These are phyloP conservation scores for Spatulosminthurus flaviceps DNA, from an alignment of 2,888 invertebrate genomes.

Conservation along the genomic window DNA sequence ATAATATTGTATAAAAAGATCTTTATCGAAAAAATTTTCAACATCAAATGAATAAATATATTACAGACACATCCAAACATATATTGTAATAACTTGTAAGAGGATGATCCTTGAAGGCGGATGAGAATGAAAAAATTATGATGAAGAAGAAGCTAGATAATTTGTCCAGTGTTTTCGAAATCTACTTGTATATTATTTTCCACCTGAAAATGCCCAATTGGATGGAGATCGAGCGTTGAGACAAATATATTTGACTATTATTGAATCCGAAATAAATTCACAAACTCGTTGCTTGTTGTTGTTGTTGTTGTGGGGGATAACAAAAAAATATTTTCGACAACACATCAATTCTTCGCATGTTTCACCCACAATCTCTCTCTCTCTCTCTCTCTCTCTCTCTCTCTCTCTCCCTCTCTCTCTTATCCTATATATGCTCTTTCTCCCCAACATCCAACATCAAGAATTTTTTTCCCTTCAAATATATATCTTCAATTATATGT, in stretches of 20 bases:
- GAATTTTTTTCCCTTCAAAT: too few species aligned
- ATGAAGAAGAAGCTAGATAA: constrained; percentile 19
- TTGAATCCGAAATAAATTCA: constrained; percentile 43
- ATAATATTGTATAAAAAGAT: neutral
- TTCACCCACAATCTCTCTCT: too few species aligned
- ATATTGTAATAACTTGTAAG: neutral
- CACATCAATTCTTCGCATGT: neutral
- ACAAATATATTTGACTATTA: constrained; percentile 30
- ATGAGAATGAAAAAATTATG: neutral
- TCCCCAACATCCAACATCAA: too few species aligned
- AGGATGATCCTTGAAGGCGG: too few species aligned
- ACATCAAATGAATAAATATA: constrained; percentile 7
- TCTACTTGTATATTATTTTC: constrained; percentile 37
- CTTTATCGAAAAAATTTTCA: too few species aligned
- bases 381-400: too few species aligned
- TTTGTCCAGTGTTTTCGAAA: constrained; percentile 29
- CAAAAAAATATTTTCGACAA: constrained; percentile 18
- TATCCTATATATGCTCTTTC: too few species aligned
- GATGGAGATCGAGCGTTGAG: constrained; percentile 42
- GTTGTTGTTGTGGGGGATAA: constrained; percentile 43
- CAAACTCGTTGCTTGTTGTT: constrained; percentile 43
- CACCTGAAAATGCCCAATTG: constrained; percentile 42
- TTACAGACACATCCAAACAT: constrained; percentile 6
- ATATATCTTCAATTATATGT: too few species aligned
- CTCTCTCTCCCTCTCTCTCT: too few species aligned